These are phyloP conservation scores for Sigmodon hispidus DNA, from an alignment of 2,113 vertebrate species.

Conservation along the genomic window DNA sequence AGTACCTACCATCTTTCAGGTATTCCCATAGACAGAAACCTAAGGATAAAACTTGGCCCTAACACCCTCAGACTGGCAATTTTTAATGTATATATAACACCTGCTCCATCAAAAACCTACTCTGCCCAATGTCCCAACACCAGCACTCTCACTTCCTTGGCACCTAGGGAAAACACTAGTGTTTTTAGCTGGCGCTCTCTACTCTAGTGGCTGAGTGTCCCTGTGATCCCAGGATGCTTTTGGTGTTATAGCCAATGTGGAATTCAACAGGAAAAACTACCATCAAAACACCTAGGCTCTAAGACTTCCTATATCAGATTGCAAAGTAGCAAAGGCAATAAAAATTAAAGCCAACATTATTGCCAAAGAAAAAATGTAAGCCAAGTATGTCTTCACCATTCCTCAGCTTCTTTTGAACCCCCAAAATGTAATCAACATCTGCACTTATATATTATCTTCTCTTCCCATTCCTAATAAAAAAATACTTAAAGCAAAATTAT, in stretches of 20 bases:
- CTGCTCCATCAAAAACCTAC: background rate
- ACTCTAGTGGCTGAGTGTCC: background rate
- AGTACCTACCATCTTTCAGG: background rate
- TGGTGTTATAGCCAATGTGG: background rate
- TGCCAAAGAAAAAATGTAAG: slow-evolving; percentile 59
- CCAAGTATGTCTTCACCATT: slow-evolving; percentile 77
- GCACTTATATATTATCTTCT: slow-evolving; percentile 66
- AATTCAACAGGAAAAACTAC: background rate
- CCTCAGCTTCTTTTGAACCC: slow-evolving; percentile 70
- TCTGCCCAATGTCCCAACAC: background rate
- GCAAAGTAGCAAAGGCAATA: slow-evolving; percentile 55
- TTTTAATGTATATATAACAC: background rate
- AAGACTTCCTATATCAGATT: slow-evolving; percentile 36
- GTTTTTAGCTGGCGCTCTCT: background rate
- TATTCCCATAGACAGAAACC: background rate
- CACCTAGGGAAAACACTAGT: background rate
- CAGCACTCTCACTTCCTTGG: background rate
- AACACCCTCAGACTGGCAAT: background rate
- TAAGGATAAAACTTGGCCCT: background rate
- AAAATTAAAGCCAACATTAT: slow-evolving; percentile 18
- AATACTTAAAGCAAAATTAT: slow-evolving; percentile 58
- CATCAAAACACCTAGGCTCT: background rate
- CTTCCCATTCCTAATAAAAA: slow-evolving; percentile 39
- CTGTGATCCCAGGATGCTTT: background rate
- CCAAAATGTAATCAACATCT: slow-evolving; percentile 68